Base-by-base conservation (phyloP, 2,113 vertebrate species). In the Microcebus lehilahytsara region DNA sequence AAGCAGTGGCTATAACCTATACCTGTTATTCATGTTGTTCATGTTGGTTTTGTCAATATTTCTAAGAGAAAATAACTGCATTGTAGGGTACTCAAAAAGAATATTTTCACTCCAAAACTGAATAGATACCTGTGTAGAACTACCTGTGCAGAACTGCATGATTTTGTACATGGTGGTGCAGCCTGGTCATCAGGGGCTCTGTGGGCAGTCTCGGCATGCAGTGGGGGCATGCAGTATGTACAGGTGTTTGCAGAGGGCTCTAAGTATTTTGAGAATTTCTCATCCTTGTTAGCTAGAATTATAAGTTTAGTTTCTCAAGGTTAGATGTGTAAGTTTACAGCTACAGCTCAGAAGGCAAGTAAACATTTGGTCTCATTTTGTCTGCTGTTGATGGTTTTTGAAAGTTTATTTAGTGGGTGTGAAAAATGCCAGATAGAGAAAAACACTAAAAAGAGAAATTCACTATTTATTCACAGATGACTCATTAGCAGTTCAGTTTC, bases 351-450 rank as follows among this genome's bases (percentile, higher is more conserved):
- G 67, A 86, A 84, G 53, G 16, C n/a, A 89, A 74, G 37, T 53
- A 75, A 89, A 77, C 27, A 49, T 49, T 93, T 96, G 56, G 19
- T 51, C 95, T 86, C 58, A 81, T 79, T 90, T 37, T 88, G 8
- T 74, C 37, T 74, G 6, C 37, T 86, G 17, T n/a, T 96, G 6
- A 2, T 83, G 85, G n/a, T 75, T 77, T 92, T 20, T 80, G 60
- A 86, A 89, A 86, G 66, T 90, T 69, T 93, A 85, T 89, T 87
- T 71, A 91, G 67, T 66, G 67, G 23, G 85, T 89, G 17, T 95
- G 87, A 95, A 97, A 89, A n/a, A 93, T 27, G 51, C 49, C 83
- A 96, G 40, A 74, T 32, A 85, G 56, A 89, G 46, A 93, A 91
- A 92, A 77, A 72, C 23, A 66, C n/a, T 95, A 37, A 79, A 66